Percentiles rank a stretch among this genome's conserved stretches.
Conservation (phyloP, 2,888 invertebrate species). For the Osedax frankpressi region DNA sequence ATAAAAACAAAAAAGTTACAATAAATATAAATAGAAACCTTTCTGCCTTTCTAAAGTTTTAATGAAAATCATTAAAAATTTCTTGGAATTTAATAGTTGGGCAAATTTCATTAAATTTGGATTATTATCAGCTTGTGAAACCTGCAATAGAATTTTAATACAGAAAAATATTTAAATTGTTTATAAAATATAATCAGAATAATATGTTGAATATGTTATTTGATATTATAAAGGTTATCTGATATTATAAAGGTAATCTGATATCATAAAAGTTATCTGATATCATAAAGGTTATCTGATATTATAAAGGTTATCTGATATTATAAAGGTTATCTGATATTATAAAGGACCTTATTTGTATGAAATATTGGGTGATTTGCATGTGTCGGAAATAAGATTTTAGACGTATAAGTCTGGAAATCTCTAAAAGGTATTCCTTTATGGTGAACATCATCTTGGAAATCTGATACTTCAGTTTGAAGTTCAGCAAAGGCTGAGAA, state of each 20-base stretch:
- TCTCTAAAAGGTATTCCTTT: conserved; percentile 89
- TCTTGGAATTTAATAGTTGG: conserved; percentile 43
- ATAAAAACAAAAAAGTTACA: no score
- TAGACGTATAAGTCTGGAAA: conserved; percentile 90
- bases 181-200: conserved; percentile 86
- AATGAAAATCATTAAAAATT: conserved; percentile 25
- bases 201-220: no score
- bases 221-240: no score
- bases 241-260: no score
- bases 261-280: no score
- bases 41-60: conserved; percentile 61
- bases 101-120: not conserved
- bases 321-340: no score
- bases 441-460: conserved; percentile 86
- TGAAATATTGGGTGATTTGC: conserved; percentile 82
- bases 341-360: no score
- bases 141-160: conserved; percentile 40
- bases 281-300: no score
- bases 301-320: no score
- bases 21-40: conserved; percentile 25
- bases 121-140: not conserved
- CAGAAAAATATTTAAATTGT: conserved; percentile 81
- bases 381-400: conserved; percentile 73
- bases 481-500: conserved; percentile 79
- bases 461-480: conserved; percentile 95